Percentiles rank a stretch among this genome's conserved stretches.
These are phyloP conservation scores for Venustoraphidia nigricollis DNA, from an alignment of 2,888 invertebrate genomes.

Conservation along the genomic window DNA sequence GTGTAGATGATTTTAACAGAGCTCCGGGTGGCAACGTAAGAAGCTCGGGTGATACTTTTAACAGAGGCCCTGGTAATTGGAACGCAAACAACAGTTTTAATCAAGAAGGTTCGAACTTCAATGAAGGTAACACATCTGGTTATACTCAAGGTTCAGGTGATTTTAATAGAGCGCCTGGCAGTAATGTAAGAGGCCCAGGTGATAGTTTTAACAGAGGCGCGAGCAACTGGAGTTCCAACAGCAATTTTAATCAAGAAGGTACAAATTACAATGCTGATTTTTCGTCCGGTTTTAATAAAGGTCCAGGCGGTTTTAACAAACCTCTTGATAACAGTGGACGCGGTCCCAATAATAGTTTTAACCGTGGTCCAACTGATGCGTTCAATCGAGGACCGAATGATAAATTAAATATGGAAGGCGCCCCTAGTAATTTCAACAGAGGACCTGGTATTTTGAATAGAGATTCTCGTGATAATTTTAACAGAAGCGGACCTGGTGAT, in stretches of 20 bases:
- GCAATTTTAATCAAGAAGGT: slow-evolving; percentile 4
- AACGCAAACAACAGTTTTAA: not conserved
- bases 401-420: no score
- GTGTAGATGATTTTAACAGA: slow-evolving; percentile 5
- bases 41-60: slow-evolving; percentile 4
- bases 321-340: not conserved
- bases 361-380: slow-evolving; percentile 5
- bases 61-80: slow-evolving; percentile 9
- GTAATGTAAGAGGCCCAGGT: not conserved
- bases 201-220: slow-evolving; percentile 3
- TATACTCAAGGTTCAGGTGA: slow-evolving; percentile 6
- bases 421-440: slow-evolving; percentile 1
- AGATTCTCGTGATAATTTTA: not conserved
- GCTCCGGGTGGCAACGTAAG: slow-evolving; percentile 2
- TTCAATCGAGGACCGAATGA: slow-evolving; percentile 5
- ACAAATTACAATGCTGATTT: slow-evolving; percentile 3
- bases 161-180: slow-evolving; percentile 3
- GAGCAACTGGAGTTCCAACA: not conserved
- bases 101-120: no score
- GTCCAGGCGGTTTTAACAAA: slow-evolving; percentile 4
- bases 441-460: slow-evolving; percentile 5
- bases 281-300: not conserved
- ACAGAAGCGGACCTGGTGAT: slow-evolving; percentile 1
- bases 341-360: not conserved
- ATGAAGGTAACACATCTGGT: slow-evolving; percentile 1